Evolutionary conservation across 2,113 vertebrate genomes (phyloP).

Genomic region (Nymphicus hollandicus): DNA sequence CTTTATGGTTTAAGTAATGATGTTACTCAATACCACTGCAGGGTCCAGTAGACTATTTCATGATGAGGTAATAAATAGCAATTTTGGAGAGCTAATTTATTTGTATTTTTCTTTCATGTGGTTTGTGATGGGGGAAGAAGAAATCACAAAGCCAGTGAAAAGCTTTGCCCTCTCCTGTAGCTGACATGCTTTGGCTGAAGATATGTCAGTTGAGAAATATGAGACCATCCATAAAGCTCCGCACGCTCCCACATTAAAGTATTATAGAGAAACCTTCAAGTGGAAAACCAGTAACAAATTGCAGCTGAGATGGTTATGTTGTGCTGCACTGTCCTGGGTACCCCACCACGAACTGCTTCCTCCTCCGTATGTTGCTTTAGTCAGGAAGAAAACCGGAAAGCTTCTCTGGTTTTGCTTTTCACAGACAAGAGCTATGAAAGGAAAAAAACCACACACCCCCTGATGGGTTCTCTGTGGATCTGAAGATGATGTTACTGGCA

Average conservation of each 20-base stretch:
- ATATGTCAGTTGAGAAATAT: conserved; percentile 64
- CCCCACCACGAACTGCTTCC: not conserved
- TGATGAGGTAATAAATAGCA: conserved; percentile 64
- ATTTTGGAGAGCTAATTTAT: conserved; percentile 58
- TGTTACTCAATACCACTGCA: conserved; percentile 62
- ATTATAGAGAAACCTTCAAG: conserved; percentile 41
- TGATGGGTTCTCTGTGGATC: not conserved
- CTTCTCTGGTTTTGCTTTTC: not conserved
- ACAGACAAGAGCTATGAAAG: not conserved
- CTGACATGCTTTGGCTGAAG: conserved; percentile 63
- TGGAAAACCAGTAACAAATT: conserved; percentile 66
- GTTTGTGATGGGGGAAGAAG: conserved; percentile 50
- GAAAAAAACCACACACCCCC: not conserved
- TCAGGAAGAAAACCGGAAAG: not conserved
- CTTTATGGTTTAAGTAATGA: conserved; percentile 57
- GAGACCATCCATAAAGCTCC: conserved; percentile 41
- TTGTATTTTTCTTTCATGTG: conserved; percentile 66
- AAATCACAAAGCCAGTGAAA: conserved; percentile 46
- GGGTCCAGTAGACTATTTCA: conserved; percentile 49
- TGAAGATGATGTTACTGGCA: not conserved
- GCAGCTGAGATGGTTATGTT: conserved; percentile 40
- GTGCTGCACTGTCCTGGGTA: not conserved
- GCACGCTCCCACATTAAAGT: conserved; percentile 63
- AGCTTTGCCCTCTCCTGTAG: conserved; percentile 61
- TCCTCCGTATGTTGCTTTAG: not conserved